These are phyloP conservation scores for Cavia aperea DNA, from an alignment of 2,113 vertebrate genomes.

Conservation along the genomic window DNA sequence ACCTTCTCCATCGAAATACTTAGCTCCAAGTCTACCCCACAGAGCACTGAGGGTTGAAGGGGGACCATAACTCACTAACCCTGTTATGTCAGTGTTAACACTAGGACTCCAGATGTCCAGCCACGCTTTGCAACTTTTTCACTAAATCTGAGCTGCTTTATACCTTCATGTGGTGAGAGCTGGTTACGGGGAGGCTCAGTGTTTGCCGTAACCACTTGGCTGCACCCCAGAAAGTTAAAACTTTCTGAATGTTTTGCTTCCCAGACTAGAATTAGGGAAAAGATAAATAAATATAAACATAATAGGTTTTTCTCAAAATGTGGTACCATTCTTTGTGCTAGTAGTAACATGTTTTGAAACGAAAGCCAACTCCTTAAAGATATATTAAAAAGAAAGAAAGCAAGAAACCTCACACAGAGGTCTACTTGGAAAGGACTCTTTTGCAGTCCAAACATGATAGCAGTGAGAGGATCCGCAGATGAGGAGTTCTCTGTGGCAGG, in stretches of 20 bases:
- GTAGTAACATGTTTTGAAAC: not conserved
- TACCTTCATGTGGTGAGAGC: rapidly evolving
- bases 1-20: not conserved
- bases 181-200: rapidly evolving
- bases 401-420: not conserved
- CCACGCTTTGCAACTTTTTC: not conserved
- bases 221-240: not conserved
- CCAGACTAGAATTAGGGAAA: not conserved
- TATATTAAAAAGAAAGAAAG: not conserved
- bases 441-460: not conserved
- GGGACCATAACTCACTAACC: rapidly evolving
- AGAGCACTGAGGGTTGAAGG: rapidly evolving
- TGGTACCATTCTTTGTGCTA: no score
- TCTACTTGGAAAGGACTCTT: not conserved
- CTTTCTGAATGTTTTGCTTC: not conserved
- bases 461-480: not conserved
- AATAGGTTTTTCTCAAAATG: not conserved
- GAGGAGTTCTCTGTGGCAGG: no score
- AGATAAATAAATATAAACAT: not conserved
- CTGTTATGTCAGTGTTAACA: no score
- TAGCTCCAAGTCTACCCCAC: rapidly evolving
- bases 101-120: rapidly evolving
- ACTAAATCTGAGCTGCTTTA: not conserved
- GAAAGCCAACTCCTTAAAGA: not conserved
- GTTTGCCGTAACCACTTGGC: not conserved